Conservation (phyloP, 2,888 invertebrate species). For the Cantharis rustica region DNA sequence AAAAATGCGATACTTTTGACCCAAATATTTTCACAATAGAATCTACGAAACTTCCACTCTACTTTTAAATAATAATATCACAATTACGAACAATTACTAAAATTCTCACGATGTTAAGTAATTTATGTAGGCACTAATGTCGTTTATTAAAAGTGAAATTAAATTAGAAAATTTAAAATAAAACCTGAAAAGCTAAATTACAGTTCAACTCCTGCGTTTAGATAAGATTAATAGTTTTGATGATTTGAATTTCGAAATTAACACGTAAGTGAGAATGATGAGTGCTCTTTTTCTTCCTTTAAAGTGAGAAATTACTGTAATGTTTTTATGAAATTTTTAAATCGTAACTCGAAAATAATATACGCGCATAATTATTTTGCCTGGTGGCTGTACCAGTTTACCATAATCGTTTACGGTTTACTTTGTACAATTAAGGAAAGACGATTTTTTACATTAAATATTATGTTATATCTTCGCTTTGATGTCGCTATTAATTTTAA, state of each 20-base stretch:
- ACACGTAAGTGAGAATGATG: background rate
- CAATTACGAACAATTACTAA: constrained; percentile 35
- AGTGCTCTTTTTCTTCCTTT: background rate
- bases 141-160: constrained; percentile 23
- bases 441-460: background rate
- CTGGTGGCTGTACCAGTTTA: background rate
- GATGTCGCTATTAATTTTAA: background rate
- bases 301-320: background rate
- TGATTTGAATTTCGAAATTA: background rate
- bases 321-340: background rate
- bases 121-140: constrained; percentile 33
- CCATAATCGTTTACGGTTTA: background rate
- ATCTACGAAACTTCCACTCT: constrained; percentile 33
- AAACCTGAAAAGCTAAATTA: background rate
- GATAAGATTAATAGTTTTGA: background rate
- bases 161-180: background rate
- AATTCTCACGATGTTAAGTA: constrained; percentile 44
- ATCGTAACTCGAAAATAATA: background rate
- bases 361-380: background rate
- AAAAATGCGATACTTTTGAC: constrained; percentile 31
- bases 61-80: constrained; percentile 21
- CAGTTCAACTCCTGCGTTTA: background rate
- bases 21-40: constrained; percentile 34
- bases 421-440: background rate
- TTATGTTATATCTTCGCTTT: background rate